phyloP scores from a whole-genome alignment of 2,113 vertebrate genomes.

The Eudorcas thomsonii region DNA sequence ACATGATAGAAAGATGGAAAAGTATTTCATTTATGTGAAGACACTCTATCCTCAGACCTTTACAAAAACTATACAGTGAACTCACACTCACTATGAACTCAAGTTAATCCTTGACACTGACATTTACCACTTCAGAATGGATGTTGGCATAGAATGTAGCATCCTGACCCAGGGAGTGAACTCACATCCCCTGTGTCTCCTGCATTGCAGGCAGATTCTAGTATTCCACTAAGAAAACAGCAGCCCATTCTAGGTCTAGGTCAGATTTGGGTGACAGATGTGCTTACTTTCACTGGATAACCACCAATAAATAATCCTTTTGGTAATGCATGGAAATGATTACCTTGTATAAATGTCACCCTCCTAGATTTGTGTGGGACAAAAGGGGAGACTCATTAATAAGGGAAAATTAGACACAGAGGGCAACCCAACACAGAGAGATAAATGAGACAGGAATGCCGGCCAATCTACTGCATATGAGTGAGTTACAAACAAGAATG shows the following conservation, averaged over 20 bases:
- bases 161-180: background rate
- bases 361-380: constrained; percentile 56
- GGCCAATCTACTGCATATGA: background rate
- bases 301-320: constrained; percentile 68
- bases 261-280: constrained; percentile 53
- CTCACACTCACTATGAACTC: background rate
- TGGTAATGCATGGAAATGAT: constrained; percentile 46
- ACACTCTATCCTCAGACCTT: background rate
- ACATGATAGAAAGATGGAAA: background rate
- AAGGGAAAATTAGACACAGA: constrained; percentile 66
- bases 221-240: constrained; percentile 45
- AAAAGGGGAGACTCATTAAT: constrained; percentile 58
- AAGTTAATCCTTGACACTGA: background rate
- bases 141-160: background rate
- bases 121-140: background rate
- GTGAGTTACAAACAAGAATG: constrained; percentile 38
- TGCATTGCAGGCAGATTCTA: background rate
- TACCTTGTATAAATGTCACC: constrained; percentile 58
- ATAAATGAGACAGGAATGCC: constrained; percentile 44
- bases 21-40: constrained; percentile 4
- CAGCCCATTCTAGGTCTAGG: background rate
- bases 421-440: constrained; percentile 55
- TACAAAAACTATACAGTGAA: background rate
- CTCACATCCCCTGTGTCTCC: background rate
- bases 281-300: constrained; percentile 61